These are phyloP conservation scores for Oryzias sinensis DNA, from an alignment of 2,797 vertebrate genomes.

Conservation along the genomic window DNA sequence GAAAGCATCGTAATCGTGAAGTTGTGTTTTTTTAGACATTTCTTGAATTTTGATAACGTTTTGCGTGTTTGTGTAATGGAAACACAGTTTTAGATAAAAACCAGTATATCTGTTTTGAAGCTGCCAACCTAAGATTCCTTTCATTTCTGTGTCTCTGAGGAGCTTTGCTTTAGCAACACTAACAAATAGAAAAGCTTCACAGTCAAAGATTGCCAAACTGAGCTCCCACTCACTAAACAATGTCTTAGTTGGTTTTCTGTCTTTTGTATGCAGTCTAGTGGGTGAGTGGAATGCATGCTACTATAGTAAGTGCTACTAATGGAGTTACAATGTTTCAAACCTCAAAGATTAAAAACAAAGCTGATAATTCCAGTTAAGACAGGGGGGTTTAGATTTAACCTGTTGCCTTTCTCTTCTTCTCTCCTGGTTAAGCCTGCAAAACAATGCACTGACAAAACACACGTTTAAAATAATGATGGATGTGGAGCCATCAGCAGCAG, in stretches of 20 bases:
- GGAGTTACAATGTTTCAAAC: slow-evolving; percentile 62
- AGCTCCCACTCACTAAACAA: slow-evolving; percentile 73
- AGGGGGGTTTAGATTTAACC: slow-evolving; percentile 43
- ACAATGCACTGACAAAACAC: slow-evolving; percentile 29
- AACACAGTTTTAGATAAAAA: slow-evolving; percentile 9
- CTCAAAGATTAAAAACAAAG: slow-evolving; percentile 51
- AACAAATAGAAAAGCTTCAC: slow-evolving; percentile 65
- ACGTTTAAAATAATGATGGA: slow-evolving; percentile 12
- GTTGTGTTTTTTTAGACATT: too few relatives aligned
- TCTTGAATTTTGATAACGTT: too few relatives aligned
- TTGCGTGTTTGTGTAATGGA: too few relatives aligned
- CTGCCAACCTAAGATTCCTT: slow-evolving; percentile 19
- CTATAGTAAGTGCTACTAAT: slow-evolving; percentile 63
- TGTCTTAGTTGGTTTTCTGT: slow-evolving; percentile 57
- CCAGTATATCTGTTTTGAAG: slow-evolving; percentile 18
- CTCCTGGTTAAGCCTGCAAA: slow-evolving; percentile 25
- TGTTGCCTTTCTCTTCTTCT: slow-evolving; percentile 4
- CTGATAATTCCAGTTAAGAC: slow-evolving; percentile 53
- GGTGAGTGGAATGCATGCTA: slow-evolving; percentile 60
- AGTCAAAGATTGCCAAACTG: slow-evolving; percentile 66
- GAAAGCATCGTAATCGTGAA: too few relatives aligned
- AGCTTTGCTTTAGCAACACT: slow-evolving; percentile 54
- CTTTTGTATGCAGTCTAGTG: slow-evolving; percentile 44
- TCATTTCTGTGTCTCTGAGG: slow-evolving; percentile 35
- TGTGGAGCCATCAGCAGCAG: slow-evolving; percentile 33